Percentiles rank a stretch among this genome's conserved stretches.
Evolutionary conservation across 1,140 invertebrate species (phyloP).

Genomic region (Triops longicaudatus): DNA sequence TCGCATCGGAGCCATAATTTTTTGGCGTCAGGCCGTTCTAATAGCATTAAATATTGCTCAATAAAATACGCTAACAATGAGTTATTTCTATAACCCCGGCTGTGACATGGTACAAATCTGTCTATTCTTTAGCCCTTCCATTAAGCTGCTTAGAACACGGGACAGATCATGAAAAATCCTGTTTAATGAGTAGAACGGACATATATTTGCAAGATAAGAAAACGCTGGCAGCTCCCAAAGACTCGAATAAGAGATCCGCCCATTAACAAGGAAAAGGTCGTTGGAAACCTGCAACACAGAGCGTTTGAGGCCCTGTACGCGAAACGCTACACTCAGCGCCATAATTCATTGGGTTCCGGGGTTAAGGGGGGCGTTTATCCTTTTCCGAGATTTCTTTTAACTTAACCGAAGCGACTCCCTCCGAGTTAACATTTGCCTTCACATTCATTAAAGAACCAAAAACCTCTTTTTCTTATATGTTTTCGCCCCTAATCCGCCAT

Average conservation of each 20-base stretch:
- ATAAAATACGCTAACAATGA: background rate
- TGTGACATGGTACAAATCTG: constrained; percentile 12
- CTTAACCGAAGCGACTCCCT: background rate
- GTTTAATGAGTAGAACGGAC: background rate
- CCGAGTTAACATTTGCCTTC: background rate
- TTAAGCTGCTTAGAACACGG: background rate
- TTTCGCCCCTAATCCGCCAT: background rate
- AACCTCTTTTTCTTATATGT: background rate
- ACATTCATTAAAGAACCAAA: background rate
- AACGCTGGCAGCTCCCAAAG: background rate
- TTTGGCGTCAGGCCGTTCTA: background rate
- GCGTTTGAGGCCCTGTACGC: background rate
- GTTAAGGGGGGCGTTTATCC: constrained; percentile 6
- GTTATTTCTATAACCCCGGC: constrained; percentile 17
- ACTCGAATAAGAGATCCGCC: background rate
- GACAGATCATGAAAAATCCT: constrained; percentile 2
- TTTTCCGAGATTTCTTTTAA: background rate
- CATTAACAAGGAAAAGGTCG: constrained; percentile 15
- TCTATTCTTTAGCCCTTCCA: background rate
- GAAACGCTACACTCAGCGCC: constrained; percentile 10
- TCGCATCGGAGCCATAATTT: no score
- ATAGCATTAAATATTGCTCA: constrained; percentile 5
- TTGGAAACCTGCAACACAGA: background rate
- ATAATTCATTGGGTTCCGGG: constrained; percentile 14
- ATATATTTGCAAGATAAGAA: constrained; percentile 3